Conservation (phyloP, 1,140 invertebrate genomes). For the Caerostris extrusa region DNA sequence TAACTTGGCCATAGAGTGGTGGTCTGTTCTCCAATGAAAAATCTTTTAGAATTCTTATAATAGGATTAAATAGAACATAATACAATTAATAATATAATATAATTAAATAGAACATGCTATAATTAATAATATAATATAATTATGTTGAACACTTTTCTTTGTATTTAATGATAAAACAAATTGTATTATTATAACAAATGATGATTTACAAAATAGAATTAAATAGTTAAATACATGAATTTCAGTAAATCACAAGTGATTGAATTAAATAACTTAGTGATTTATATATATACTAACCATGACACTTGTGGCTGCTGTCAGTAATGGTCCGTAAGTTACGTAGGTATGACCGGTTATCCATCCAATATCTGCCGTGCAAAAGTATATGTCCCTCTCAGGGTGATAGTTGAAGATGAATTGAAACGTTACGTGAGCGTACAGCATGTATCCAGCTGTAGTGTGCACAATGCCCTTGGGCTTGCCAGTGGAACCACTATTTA, state of each 20-base stretch:
- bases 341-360: conserved; percentile 99
- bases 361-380: conserved; percentile 99
- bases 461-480: conserved; percentile 98
- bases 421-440: conserved; percentile 94
- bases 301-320: conserved; percentile 95
- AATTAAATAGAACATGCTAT: no score
- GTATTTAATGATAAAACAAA: no score
- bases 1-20: no score
- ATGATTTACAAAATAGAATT: background rate
- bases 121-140: no score
- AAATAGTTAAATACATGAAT: background rate
- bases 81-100: no score
- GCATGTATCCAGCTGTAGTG: conserved; percentile 95
- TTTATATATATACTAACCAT: conserved; percentile 85
- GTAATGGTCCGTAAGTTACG: conserved; percentile 95
- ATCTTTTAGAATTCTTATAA: no score
- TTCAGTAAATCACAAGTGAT: background rate
- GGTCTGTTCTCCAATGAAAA: no score
- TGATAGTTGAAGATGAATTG: conserved; percentile 98
- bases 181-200: background rate
- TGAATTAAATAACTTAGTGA: background rate
- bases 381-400: conserved; percentile 91
- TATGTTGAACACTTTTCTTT: no score
- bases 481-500: conserved; percentile 93
- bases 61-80: no score